Conservation (phyloP, 1,140 invertebrate species). For the Trichonephila clavipes region DNA sequence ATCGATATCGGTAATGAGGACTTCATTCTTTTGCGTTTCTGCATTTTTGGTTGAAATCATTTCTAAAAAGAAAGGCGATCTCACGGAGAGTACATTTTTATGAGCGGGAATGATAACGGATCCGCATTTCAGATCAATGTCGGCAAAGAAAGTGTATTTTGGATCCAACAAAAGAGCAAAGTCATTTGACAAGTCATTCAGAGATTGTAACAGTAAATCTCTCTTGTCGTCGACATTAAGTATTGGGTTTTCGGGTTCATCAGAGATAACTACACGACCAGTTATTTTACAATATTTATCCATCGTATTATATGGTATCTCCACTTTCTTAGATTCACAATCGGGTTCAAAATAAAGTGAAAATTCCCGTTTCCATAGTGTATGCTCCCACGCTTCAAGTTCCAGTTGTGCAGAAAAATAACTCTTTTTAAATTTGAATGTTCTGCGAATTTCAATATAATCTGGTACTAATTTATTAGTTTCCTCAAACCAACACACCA, state of each 20-base stretch:
- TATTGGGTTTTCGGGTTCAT: accelerated
- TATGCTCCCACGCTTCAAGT: no score
- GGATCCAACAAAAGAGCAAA: background rate
- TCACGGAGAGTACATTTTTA: background rate
- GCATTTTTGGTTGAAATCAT: background rate
- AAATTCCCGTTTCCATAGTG: no score
- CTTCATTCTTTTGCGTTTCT: background rate
- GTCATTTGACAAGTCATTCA: background rate
- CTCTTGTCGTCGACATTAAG: background rate
- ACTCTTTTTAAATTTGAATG: no score
- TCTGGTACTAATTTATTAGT: no score
- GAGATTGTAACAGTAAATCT: background rate
- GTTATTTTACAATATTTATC: no score
- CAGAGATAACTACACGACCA: no score
- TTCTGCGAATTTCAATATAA: no score
- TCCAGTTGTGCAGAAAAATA: no score
- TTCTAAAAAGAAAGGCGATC: background rate
- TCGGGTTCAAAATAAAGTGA: background rate
- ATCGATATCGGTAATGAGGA: background rate
- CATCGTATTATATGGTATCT: no score
- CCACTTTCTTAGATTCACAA: background rate
- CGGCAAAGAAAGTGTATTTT: background rate
- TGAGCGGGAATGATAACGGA: background rate
- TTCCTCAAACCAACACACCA: no score
- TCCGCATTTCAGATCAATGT: background rate